phyloP scores from a whole-genome alignment of 2,888 invertebrate species.

The Corbicula japonica region DNA sequence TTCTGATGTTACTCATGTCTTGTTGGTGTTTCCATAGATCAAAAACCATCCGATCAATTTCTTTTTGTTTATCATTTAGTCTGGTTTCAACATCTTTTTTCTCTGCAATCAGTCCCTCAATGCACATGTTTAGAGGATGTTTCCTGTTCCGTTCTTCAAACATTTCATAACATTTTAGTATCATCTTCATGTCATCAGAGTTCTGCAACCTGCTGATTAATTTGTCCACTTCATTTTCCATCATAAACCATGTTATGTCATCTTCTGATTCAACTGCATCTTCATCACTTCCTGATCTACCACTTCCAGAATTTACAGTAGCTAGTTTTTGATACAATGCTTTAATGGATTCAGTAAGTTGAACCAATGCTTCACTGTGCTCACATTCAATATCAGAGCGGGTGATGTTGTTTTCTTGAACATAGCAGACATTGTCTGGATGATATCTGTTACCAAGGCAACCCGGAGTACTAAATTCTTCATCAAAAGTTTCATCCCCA shows the following conservation, averaged over 20 bases:
- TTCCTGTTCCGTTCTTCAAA: slow-evolving; percentile 55
- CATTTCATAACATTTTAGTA: slow-evolving; percentile 34
- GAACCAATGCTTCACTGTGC: slow-evolving; percentile 18
- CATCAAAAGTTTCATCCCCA: neutral
- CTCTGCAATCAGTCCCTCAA: slow-evolving; percentile 44
- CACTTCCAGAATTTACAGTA: slow-evolving; percentile 9
- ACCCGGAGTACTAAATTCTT: neutral
- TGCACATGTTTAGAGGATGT: slow-evolving; percentile 44
- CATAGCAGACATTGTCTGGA: slow-evolving; percentile 1
- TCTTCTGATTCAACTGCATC: too few species aligned
- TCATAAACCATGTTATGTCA: slow-evolving; percentile 29
- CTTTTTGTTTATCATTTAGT: slow-evolving; percentile 45
- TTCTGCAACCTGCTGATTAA: slow-evolving; percentile 16
- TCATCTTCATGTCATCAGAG: slow-evolving; percentile 44
- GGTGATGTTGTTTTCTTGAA: too few species aligned
- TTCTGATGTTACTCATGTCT: slow-evolving; percentile 61
- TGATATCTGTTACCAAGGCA: slow-evolving; percentile 10
- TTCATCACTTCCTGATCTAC: slow-evolving; percentile 16
- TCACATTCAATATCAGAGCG: slow-evolving; percentile 13
- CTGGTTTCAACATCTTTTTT: slow-evolving; percentile 42
- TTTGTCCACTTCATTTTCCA: slow-evolving; percentile 17
- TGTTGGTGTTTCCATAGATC: slow-evolving; percentile 59
- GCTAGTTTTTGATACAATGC: slow-evolving; percentile 7
- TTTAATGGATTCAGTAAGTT: slow-evolving; percentile 16
- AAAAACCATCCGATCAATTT: slow-evolving; percentile 62